Base-by-base conservation (phyloP, 2,888 invertebrate species). In the Lasioglossum zephyrum region DNA sequence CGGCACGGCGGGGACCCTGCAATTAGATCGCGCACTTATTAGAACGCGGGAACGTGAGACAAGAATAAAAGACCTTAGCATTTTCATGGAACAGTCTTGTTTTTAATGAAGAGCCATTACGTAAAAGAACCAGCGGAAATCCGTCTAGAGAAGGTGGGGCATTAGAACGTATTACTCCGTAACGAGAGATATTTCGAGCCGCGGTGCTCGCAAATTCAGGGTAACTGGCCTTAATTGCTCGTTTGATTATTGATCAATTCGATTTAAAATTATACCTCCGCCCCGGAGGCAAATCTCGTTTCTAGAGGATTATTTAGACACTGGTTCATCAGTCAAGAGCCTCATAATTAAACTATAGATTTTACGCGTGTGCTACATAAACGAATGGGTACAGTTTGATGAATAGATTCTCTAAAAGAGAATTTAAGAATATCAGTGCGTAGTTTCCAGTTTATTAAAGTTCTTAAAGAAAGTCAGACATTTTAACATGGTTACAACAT, bases 11-110 rank as follows among this genome's bases (percentile, higher is more conserved):
- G 57, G n/a, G 82, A 82, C 88, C 69, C 80, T 84, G 91, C 92
- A 92, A 92, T 92, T 92, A 92, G 90, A 91, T 90, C 88, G 89
- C 82, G 85, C 89, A 92, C 87, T 92, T 92, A 92, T 92, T 92
- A 92, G 92, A 91, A 90, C 89, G 87, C 91, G 84, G 88, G 89
- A 88, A 36, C 73, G 80, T 41, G 60, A 73, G 44, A 77, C 44
- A 49, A 66, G 78, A 84, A 87, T 80, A 76, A 84, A 79, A 81
- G 69, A 36, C 70, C 63, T 77, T 60, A 69, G 73, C 73, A 84
- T 80, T 81, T 78, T 53, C 77, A 63, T 70, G 73, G 70, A 60
- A 73, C 77, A 49, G 73, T 66, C 78, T 77, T 81, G 70, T 73
- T 73, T 66, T 53, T 49, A 31, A 66, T 77, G 70, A 73, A 60